phyloP scores from a whole-genome alignment of 1,140 invertebrate genomes.

The Drosophila nasuta region DNA sequence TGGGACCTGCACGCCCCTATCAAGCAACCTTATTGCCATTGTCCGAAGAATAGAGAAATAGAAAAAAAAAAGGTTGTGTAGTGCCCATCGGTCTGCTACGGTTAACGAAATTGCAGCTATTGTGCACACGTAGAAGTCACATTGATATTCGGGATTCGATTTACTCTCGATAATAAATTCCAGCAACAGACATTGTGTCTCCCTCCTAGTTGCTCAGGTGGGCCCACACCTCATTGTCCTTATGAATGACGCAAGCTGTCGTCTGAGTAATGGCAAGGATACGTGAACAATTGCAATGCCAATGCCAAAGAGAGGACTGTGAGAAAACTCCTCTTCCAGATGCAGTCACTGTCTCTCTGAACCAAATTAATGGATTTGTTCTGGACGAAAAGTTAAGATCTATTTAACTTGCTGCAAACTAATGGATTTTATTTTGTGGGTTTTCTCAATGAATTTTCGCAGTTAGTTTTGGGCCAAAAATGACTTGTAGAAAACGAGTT shows the following conservation, averaged over 20 bases:
- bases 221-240: conserved; percentile 65
- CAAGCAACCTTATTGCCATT: conserved; percentile 71
- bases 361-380: conserved; percentile 6
- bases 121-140: conserved; percentile 63
- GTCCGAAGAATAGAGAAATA: conserved; percentile 24
- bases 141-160: conserved; percentile 57
- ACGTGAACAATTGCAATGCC: conserved; percentile 62
- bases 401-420: conserved; percentile 4
- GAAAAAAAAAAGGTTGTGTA: conserved; percentile 49
- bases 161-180: conserved; percentile 62
- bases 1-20: conserved; percentile 83
- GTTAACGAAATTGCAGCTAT: conserved; percentile 62
- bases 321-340: conserved; percentile 52
- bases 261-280: conserved; percentile 68
- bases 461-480: conserved; percentile 51
- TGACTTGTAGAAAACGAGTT: conserved; percentile 61
- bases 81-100: conserved; percentile 62
- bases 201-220: conserved; percentile 51
- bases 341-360: background rate
- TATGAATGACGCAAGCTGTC: conserved; percentile 78
- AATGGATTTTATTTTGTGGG: conserved; percentile 12
- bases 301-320: conserved; percentile 44
- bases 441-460: conserved; percentile 43
- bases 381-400: conserved; percentile 7
- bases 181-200: conserved; percentile 62